Base-by-base conservation (phyloP, 30 jellyfish, hydroid and myxozoan species). In the Aurelia sp. region DNA sequence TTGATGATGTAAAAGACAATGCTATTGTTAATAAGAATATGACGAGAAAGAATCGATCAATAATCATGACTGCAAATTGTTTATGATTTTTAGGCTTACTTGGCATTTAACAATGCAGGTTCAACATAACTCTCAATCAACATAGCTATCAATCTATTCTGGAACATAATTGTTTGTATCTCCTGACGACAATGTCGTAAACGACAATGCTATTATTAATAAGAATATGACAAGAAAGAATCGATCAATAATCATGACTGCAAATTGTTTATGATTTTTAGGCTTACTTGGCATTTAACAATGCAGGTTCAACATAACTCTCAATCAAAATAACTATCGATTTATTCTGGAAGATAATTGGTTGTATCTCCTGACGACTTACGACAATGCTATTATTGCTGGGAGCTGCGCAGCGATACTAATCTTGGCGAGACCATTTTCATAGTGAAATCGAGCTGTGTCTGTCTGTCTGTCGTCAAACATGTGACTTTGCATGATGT, bases 101-200 rank as follows among this genome's bases (percentile, higher is more conserved):
- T 31, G 66, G 40, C 12, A 86, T 41, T 31, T 27, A 27, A 27
- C 33, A 27, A 27, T 27, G 2, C 89, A 11, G 55, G 65, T 48
- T 87, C 96, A 6, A 77, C 79, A 13, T 55, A 68, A 74, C 71
- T 77, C 37, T 27, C 33, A 27, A 27, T 88, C 91, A 41, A 87
- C 73, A 15, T 76, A 53, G n/a, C 71, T 86, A 35, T 87, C 96
- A 17, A 87, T 13, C 13, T 21, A 55, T 73, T 73, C 84, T 70
- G 52, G 21, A 10, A 73, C 20, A 30, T 22, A 82, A 18, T 60
- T 52, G 48, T 84, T n/a, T n/a, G 96, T 87, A 23, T 87, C 96
- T 33, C 96, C 88, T 11, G 96, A 77, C 70, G 69, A 22, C 73
- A 87, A 71, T 40, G 90, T 79, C 11, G 96, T 87, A 37, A 87